A percentile compares a stretch with the other conserved stretches of the same genome.
Conservation (phyloP, 64 coral and sea anemone genomes). For the Porites lutea region DNA sequence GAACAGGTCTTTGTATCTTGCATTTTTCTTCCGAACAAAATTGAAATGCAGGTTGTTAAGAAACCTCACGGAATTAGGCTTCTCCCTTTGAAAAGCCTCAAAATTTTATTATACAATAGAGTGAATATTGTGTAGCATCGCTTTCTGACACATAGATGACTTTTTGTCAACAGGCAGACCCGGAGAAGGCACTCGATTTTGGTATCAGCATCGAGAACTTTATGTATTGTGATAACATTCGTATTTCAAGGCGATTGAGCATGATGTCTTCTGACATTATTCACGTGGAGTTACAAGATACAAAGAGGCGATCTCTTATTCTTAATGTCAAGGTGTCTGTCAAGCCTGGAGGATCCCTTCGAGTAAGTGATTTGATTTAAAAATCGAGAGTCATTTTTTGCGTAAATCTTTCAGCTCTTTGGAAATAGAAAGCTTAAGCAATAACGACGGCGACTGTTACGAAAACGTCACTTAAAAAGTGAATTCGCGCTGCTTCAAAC, state of each 20-base stretch:
- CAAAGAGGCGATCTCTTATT: slow-evolving; percentile 68
- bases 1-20: too few species aligned
- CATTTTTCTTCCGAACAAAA: too few species aligned
- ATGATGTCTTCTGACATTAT: slow-evolving; percentile 62
- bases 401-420: too few species aligned
- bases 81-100: background rate
- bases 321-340: slow-evolving; percentile 81
- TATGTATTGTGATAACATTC: slow-evolving; percentile 78
- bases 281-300: slow-evolving; percentile 85
- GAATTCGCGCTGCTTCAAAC: too few species aligned
- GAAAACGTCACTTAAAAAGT: too few species aligned
- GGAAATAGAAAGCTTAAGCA: too few species aligned
- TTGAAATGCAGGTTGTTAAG: too few species aligned
- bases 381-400: too few species aligned
- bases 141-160: background rate
- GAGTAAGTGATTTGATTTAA: slow-evolving; percentile 49
- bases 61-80: too few species aligned
- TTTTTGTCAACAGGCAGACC: slow-evolving; percentile 54
- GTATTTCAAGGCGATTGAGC: slow-evolving; percentile 66
- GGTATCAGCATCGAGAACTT: slow-evolving; percentile 89
- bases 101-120: background rate
- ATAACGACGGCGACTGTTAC: too few species aligned
- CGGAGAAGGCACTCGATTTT: slow-evolving; percentile 75
- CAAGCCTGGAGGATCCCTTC: slow-evolving; percentile 78
- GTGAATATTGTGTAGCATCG: background rate